These are phyloP conservation scores for Campylorhamphus procurvoides DNA, from an alignment of 2,113 vertebrate species.

Conservation along the genomic window DNA sequence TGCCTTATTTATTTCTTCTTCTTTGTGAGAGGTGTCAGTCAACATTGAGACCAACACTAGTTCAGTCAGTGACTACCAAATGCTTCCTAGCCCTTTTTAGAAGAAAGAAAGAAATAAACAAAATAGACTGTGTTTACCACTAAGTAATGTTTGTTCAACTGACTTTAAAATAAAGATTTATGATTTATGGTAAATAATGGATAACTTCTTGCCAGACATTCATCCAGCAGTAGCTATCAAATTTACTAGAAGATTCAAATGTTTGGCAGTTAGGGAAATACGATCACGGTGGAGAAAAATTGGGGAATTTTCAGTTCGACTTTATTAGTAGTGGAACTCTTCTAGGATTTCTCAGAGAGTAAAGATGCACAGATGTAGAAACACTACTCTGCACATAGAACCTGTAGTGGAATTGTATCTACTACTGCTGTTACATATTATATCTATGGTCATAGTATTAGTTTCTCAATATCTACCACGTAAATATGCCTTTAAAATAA, in stretches of 20 bases:
- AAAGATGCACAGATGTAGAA: neutral
- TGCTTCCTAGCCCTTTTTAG: neutral
- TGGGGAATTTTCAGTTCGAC: neutral
- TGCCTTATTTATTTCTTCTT: neutral
- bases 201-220: neutral
- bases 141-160: neutral
- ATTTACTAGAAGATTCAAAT: neutral
- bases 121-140: neutral
- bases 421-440: neutral
- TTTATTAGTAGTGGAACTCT: neutral
- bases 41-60: neutral
- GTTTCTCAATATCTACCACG: neutral
- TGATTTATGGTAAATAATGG: neutral
- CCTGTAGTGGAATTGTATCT: neutral
- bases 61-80: neutral
- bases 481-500: neutral
- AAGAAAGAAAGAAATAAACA: neutral
- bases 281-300: neutral
- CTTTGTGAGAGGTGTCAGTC: rapidly evolving
- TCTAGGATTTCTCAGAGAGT: neutral
- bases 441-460: neutral
- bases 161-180: neutral
- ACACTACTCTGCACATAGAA: neutral
- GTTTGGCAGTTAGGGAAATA: neutral
- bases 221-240: neutral